phyloP scores from a whole-genome alignment of 1,140 invertebrate genomes.

The Drosophila jambulina region DNA sequence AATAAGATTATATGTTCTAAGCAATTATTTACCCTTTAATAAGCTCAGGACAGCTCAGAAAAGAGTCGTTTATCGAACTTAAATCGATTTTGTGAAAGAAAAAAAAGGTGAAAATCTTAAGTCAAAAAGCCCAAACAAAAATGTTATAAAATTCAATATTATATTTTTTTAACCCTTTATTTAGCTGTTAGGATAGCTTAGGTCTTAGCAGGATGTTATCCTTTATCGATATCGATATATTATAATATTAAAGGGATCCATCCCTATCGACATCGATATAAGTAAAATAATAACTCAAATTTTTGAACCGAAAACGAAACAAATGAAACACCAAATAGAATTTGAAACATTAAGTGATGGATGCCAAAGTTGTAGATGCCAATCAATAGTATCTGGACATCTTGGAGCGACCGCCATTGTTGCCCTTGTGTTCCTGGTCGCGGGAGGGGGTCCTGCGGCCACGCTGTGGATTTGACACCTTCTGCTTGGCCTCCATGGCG shows the following conservation, averaged over 20 bases:
- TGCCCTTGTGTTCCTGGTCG: background rate
- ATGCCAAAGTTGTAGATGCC: background rate
- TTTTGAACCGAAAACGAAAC: background rate
- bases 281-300: background rate
- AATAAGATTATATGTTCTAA: background rate
- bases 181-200: background rate
- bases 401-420: background rate
- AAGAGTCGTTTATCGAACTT: background rate
- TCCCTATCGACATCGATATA: background rate
- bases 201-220: background rate
- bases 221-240: background rate
- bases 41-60: too few species aligned
- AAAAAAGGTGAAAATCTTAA: background rate
- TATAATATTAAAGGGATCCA: background rate
- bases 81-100: background rate
- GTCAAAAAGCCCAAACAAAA: background rate
- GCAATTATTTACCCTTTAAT: background rate
- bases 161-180: background rate
- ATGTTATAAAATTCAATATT: background rate
- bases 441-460: constrained; percentile 16
- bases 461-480: constrained; percentile 26
- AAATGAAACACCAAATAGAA: background rate
- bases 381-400: background rate
- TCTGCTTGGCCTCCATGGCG: constrained; percentile 87
- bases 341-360: background rate